phyloP scores from a whole-genome alignment of 2,113 vertebrate genomes.

The Alexandromys fortis region DNA sequence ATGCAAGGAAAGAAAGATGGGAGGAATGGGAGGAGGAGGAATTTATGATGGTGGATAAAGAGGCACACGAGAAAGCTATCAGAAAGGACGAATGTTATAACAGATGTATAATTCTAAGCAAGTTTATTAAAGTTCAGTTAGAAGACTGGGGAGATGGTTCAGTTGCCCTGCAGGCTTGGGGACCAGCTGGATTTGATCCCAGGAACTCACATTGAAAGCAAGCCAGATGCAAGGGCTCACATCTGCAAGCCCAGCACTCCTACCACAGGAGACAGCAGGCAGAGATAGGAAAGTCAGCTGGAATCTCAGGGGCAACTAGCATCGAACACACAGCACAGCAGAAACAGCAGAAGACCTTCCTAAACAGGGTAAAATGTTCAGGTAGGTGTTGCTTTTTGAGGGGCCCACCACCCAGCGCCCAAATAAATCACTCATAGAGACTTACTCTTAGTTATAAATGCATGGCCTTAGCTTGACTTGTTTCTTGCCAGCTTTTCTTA shows the following conservation, averaged over 20 bases:
- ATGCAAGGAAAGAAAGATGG: neutral
- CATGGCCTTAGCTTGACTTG: too few relatives aligned
- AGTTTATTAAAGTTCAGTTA: neutral
- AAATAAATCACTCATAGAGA: too few relatives aligned
- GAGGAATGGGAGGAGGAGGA: neutral
- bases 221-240: neutral
- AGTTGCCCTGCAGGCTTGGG: neutral
- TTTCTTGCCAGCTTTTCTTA: too few relatives aligned
- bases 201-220: neutral
- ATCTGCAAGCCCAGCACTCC: neutral
- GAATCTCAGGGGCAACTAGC: neutral
- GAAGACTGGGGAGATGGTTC: neutral
- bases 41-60: neutral
- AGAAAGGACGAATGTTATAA: conserved; percentile 34
- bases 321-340: neutral
- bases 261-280: neutral
- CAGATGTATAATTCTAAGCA: neutral
- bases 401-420: too few relatives aligned
- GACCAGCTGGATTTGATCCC: neutral
- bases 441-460: too few relatives aligned
- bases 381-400: too few relatives aligned
- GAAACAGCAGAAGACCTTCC: neutral
- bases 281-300: neutral
- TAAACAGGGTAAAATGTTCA: neutral
- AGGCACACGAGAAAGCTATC: conserved; percentile 2